Conservation (phyloP, 2,113 vertebrate genomes). For the Crotophaga sulcirostris region DNA sequence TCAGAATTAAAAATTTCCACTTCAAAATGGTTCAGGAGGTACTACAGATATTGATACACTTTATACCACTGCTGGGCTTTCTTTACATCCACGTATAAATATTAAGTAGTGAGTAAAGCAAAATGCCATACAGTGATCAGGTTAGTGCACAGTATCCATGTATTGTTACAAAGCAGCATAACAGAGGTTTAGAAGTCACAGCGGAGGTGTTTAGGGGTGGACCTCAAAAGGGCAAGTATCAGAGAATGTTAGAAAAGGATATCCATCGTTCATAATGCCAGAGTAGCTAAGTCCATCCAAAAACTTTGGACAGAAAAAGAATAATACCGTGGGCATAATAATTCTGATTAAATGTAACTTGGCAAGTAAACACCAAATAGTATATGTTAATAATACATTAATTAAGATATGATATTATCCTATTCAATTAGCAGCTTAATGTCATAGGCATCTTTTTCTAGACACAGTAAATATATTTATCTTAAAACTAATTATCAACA, state of each 20-base stretch:
- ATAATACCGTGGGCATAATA: background rate
- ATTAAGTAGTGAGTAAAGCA: background rate
- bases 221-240: background rate
- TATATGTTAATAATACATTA: background rate
- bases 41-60: background rate
- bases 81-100: background rate
- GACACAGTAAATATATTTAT: background rate
- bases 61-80: background rate
- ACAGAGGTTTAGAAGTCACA: background rate
- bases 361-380: background rate
- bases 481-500: background rate
- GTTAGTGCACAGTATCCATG: background rate
- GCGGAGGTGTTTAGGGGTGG: background rate
- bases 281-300: background rate
- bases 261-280: background rate
- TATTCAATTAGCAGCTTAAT: background rate
- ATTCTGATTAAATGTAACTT: background rate
- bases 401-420: background rate
- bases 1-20: background rate
- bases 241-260: background rate
- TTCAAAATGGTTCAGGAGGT: background rate
- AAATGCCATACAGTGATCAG: background rate
- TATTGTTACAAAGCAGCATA: background rate
- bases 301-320: background rate
- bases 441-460: background rate